A percentile compares a stretch with the other conserved stretches of the same genome.
Conservation (phyloP, 2,888 invertebrate genomes). For the Sinelater perroti region DNA sequence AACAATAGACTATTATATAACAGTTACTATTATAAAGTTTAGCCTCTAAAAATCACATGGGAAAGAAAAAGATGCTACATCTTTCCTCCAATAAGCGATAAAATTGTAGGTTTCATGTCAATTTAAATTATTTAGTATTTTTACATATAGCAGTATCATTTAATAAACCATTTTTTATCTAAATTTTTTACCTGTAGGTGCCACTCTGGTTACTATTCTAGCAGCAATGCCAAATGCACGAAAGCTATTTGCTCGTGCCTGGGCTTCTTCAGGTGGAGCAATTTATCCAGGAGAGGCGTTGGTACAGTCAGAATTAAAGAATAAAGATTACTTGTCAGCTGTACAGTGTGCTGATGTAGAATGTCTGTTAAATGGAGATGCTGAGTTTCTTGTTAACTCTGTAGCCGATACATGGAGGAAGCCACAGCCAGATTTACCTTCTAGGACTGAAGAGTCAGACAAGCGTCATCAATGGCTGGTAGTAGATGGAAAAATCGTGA, state of each 20-base stretch:
- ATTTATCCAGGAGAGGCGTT: slow-evolving; percentile 74
- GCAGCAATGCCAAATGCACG: slow-evolving; percentile 67
- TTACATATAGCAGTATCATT: no score
- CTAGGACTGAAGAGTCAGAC: slow-evolving; percentile 64
- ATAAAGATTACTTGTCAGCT: slow-evolving; percentile 68
- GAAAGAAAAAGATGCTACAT: no score
- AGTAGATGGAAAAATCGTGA: slow-evolving; percentile 74
- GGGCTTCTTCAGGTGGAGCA: slow-evolving; percentile 82
- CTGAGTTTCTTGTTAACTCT: slow-evolving; percentile 69
- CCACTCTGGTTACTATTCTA: slow-evolving; percentile 81
- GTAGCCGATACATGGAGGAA: slow-evolving; percentile 79
- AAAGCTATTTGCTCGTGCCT: slow-evolving; percentile 77
- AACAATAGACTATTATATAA: no score
- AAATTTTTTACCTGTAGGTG: slow-evolving; percentile 60
- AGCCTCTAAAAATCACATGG: no score
- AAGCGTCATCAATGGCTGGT: slow-evolving; percentile 77
- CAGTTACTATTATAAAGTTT: no score
- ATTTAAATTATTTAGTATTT: no score
- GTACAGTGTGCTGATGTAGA: slow-evolving; percentile 62
- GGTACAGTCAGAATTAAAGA: slow-evolving; percentile 68
- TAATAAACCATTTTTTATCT: no score
- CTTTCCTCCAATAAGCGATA: no score
- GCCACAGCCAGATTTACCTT: slow-evolving; percentile 66
- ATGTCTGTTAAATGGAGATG: slow-evolving; percentile 66
- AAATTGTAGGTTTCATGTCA: no score